Percentiles rank a stretch among this genome's conserved stretches.
These are phyloP conservation scores for Parapsyche elsis DNA, from an alignment of 1,140 invertebrate species.

Conservation along the genomic window DNA sequence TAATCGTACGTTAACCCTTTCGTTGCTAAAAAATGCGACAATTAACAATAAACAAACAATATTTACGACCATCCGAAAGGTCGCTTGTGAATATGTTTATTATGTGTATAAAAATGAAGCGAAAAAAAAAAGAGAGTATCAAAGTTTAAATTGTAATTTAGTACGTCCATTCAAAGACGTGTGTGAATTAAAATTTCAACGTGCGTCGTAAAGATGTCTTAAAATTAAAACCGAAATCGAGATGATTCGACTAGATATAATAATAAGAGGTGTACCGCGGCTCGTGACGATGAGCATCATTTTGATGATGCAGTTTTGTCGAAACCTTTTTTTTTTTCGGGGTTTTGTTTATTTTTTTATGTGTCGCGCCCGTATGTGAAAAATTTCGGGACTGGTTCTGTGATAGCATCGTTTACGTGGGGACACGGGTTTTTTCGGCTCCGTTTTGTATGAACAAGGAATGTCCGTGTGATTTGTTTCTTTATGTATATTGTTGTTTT, in stretches of 20 bases:
- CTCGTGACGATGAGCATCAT: conserved; percentile 6
- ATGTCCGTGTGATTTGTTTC: conserved; percentile 41
- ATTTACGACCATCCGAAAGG: not conserved
- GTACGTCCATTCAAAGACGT: not conserved
- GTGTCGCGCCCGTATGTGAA: conserved; percentile 21
- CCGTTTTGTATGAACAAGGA: conserved; percentile 19
- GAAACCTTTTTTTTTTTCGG: conserved; percentile 1
- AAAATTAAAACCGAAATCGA: not conserved
- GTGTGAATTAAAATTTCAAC: not conserved
- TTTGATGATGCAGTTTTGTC: not conserved
- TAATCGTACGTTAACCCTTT: no score
- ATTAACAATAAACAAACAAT: not conserved
- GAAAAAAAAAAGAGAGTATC: no score
- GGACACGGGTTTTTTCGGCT: conserved; percentile 13
- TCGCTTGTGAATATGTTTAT: not conserved
- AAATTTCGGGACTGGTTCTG: conserved; percentile 38
- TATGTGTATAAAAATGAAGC: not conserved
- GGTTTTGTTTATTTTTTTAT: no score
- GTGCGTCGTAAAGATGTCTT: not conserved
- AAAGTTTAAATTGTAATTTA: no score
- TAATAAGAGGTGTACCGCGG: not conserved
- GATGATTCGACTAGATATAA: conserved; percentile 14
- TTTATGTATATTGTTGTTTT: conserved; percentile 18
- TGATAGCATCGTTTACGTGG: conserved; percentile 39
- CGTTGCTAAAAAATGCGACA: not conserved